Evolutionary conservation across 2,113 vertebrate genomes (phyloP), one percentile per base, ranked within the genome.

Genomic region (Paedocypris sp.): DNA sequence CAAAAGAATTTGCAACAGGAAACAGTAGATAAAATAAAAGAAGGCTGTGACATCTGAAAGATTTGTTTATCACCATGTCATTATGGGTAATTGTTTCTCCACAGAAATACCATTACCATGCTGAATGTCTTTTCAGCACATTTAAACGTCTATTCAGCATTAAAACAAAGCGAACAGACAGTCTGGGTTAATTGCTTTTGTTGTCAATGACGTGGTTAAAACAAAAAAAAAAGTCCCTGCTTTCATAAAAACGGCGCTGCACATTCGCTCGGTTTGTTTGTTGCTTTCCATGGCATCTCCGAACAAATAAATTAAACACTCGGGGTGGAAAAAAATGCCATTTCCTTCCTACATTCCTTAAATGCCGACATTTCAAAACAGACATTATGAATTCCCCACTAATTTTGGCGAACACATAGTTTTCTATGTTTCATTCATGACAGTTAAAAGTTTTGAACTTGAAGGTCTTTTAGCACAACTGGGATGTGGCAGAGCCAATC

Each of bases 121-220:
- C 79, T 82, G 81, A 72, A 76, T 81, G 78, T 80, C 83, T 83
- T 84, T 85, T 86, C 82, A 85, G 75, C 77, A 72, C 71, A 72
- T 70, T 70, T 77, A 79, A 79, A 82, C 78, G 79, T 81, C 81
- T 84, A 82, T 77, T 79, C 75, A 73, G 63, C 54, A 67, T 75
- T 86, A 85, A 87, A 87, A 86, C 84, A 87, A 87, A 83, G 77
- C 63, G 69, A 7, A 77, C 60, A 74, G 74, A 79, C 83, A 80
- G 75, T 75, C 70, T 81, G 75, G 82, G 79, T 81, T 86, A 86
- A 87, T 85, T 81, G 84, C 83, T 77, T 85, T 84, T 87, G 85
- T 87, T 75, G 72, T 72, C 70, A 77, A 77, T 86, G 84, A 86
- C 85, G 85, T 79, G 77, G 80, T 72, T 72, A 76, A 82, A 77